Evolutionary conservation across 2,113 vertebrate genomes (phyloP), one percentile per base, ranked within the genome.

Genomic region (Oreamnos americanus): DNA sequence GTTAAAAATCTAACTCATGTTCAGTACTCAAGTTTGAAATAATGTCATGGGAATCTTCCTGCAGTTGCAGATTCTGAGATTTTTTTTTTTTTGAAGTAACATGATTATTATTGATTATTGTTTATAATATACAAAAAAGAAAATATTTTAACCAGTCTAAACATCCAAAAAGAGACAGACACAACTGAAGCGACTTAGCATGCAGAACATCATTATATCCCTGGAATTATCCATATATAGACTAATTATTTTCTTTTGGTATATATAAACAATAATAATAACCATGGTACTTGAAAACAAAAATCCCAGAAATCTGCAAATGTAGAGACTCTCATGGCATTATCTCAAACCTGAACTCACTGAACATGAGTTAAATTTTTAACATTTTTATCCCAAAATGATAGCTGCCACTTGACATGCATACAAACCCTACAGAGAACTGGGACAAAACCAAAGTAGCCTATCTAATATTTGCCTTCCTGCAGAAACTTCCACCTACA

Each of bases 371-470:
- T 85, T 91, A 74, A 83, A 86, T 62, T 93, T 95, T 95, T 89
- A 74, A 91, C 43, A 93, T 81, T 93, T 94, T 85, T 85, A 95
- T 84, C 87, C 76, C 33, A 88, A 93, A 91, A 87, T 71, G 28
- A 93, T 11, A 78, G 64, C 23, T 94, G 49, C 21, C 45, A 25
- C 84, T 91, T 93, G 30, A 88, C 28, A 85, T 36, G 51, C 58
- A 92, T n/a, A 93, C 26, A 96, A 91, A 88, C 83, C 67, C 51
- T 64, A 64, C 0, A 74, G 33, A 67, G 11, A 76, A 79, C 0
- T 51, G 21, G 49, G 53, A 36, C 33, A 76, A 90, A 96, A 94
- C 53, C 87, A 60, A 67, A 97, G 49, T 28, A 78, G 89, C 43
- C 21, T 79, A 67, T 53, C 81, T 87, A 91, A 84, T 89, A 85